Base-by-base conservation (phyloP, 2,113 vertebrate species). In the Pseudorhombus dupliciocellatus region DNA sequence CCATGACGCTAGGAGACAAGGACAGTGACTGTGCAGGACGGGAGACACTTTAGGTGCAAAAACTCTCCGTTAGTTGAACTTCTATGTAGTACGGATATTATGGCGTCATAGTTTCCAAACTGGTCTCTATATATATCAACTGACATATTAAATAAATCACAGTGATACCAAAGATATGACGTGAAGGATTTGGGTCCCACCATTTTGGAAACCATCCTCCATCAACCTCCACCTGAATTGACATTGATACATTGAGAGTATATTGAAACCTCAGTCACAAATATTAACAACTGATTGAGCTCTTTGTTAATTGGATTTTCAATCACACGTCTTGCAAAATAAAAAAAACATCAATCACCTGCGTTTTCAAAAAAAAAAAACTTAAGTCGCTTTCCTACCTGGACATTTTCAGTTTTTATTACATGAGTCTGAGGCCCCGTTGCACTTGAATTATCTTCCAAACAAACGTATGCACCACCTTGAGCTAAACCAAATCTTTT, bases 1-100 rank as follows among this genome's bases (percentile, higher is more conserved):
- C 52, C 67, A 50, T 48, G 56, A 77, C 73, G 60, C 72, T 52
- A 65, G 30, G 54, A 52, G 78, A 74, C 80, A 81, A 77, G 69
- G 37, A 8, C 37, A 10, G 4, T 12, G 37, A 40, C 37, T 6
- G 10, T 46, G 16, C 42, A 46, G 42, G 4, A 44, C 15, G 0
- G 16, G 5, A 18, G 18, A 5, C 1, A 1, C 18, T 1, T 2
- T 0, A 44, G 42, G 5, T 44, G 5, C 15, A 4, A 4, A 18
- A 16, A 4, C 12, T 44, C 18, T 46, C 7, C 16, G 14, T 20
- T 46, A 1, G 42, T 46, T 46, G 2, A 20, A 16, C 18, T 37
- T 37, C 10, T 3, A 37, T 37, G 34, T 37, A 2, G 10, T 37
- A 37, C 31, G 1, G 31, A 34, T 34, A 37, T 9, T 37, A 10